A percentile compares a stretch with the other conserved stretches of the same genome.
phyloP scores from a whole-genome alignment of 2,113 vertebrate species.

The Trichechus manatus region DNA sequence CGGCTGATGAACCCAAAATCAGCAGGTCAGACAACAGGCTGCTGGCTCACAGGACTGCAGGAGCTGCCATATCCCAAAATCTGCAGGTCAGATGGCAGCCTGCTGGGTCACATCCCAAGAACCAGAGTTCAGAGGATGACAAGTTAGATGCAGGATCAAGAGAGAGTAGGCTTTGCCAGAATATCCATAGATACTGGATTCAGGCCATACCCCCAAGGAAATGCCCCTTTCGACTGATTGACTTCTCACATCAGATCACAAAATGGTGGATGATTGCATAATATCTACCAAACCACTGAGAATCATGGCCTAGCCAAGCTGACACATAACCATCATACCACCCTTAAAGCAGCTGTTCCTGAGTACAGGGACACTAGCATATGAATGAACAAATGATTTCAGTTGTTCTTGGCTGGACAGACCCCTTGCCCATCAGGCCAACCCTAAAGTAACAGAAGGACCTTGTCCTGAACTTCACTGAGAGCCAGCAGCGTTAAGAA shows the following conservation, averaged over 20 bases:
- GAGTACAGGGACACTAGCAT: neutral
- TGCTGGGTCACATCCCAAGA: neutral
- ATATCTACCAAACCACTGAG: too few relatives aligned
- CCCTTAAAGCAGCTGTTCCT: constrained; percentile 39
- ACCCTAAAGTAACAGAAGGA: neutral
- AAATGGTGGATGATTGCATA: too few relatives aligned
- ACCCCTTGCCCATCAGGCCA: neutral
- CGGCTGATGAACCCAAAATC: neutral
- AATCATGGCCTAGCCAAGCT: too few relatives aligned
- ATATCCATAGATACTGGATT: neutral
- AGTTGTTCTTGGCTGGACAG: neutral
- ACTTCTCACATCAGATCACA: too few relatives aligned
- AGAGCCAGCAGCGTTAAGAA: neutral
- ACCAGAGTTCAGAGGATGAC: neutral
- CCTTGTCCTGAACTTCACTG: neutral
- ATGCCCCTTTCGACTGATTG: too few relatives aligned
- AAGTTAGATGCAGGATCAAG: neutral
- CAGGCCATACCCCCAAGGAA: too few relatives aligned
- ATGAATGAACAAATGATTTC: neutral
- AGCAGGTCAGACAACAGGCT: neutral
- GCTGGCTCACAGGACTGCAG: neutral
- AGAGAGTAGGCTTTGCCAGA: neutral
- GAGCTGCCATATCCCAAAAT: neutral
- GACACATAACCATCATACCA: too few relatives aligned
- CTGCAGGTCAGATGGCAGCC: neutral